Conservation (phyloP, 2,888 invertebrate species). For the Stegana nigrithorax region DNA sequence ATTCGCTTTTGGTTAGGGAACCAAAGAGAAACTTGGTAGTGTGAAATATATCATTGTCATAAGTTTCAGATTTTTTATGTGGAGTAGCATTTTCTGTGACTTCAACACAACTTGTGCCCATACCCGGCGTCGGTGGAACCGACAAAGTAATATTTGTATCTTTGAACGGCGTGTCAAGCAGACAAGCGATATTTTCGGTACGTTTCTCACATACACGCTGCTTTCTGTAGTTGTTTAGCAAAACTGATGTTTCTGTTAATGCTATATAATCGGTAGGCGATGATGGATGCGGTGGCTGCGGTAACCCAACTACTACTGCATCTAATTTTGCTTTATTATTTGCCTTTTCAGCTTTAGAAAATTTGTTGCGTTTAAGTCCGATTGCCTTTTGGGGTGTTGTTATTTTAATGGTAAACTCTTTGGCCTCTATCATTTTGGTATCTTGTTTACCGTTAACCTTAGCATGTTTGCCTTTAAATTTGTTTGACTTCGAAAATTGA, state of each 20-base stretch:
- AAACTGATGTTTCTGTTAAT: background rate
- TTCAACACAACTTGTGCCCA: no score
- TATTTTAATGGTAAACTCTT: conserved; percentile 53
- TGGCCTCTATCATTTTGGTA: conserved; percentile 7
- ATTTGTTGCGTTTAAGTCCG: conserved; percentile 14
- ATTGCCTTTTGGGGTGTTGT: conserved; percentile 45
- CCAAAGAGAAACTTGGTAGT: conserved; percentile 49
- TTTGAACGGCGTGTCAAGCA: conserved; percentile 74
- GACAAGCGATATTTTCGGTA: conserved; percentile 53
- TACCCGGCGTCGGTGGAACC: conserved; percentile 72
- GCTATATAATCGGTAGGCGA: background rate
- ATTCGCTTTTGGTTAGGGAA: conserved; percentile 71
- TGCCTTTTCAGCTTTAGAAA: conserved; percentile 4
- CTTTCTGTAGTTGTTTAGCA: background rate
- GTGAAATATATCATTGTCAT: conserved; percentile 36
- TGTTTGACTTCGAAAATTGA: no score
- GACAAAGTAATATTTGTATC: conserved; percentile 64
- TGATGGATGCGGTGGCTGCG: background rate
- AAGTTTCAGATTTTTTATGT: background rate
- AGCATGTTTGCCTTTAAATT: background rate
- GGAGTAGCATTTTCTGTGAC: no score
- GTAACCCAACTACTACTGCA: background rate
- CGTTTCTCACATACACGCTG: conserved; percentile 34
- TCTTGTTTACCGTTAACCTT: conserved; percentile 10
- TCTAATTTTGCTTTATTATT: background rate